Evolutionary conservation across 2,888 invertebrate species (phyloP).

Genomic region (Dromius quadrimaculatus): DNA sequence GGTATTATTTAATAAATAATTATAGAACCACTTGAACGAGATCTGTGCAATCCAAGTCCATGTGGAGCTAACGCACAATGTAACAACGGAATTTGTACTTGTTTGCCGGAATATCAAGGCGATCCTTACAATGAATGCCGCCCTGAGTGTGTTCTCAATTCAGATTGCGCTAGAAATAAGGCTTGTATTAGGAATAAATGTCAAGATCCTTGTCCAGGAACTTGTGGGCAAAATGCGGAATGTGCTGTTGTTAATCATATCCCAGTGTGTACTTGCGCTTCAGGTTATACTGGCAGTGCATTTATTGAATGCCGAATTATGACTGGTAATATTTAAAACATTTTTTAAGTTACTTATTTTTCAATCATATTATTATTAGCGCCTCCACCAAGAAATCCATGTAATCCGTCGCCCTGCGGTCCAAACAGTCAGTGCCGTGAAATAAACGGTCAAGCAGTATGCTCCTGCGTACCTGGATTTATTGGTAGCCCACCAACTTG

Average conservation of each 20-base stretch:
- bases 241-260: conserved; percentile 72
- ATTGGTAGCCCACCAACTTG: conserved; percentile 81
- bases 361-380: conserved; percentile 61
- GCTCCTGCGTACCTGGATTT: conserved; percentile 75
- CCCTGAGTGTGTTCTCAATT: conserved; percentile 74
- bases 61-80: conserved; percentile 79
- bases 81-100: conserved; percentile 66
- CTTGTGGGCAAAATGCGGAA: conserved; percentile 73
- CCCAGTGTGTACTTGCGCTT: conserved; percentile 72
- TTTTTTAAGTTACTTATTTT: conserved; percentile 57
- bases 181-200: conserved; percentile 75
- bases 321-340: conserved; percentile 66
- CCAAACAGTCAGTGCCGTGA: conserved; percentile 79
- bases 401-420: conserved; percentile 80
- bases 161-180: conserved; percentile 71
- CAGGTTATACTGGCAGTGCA: conserved; percentile 78
- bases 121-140: conserved; percentile 69
- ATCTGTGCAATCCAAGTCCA: conserved; percentile 76
- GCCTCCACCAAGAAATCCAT: conserved; percentile 71
- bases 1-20: no score
- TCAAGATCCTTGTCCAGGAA: conserved; percentile 72
- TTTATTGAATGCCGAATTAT: conserved; percentile 74
- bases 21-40: conserved; percentile 59
- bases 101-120: conserved; percentile 67
- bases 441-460: conserved; percentile 76